Base-by-base conservation (phyloP, 2,797 vertebrate genomes). In the Coendou prehensilis region DNA sequence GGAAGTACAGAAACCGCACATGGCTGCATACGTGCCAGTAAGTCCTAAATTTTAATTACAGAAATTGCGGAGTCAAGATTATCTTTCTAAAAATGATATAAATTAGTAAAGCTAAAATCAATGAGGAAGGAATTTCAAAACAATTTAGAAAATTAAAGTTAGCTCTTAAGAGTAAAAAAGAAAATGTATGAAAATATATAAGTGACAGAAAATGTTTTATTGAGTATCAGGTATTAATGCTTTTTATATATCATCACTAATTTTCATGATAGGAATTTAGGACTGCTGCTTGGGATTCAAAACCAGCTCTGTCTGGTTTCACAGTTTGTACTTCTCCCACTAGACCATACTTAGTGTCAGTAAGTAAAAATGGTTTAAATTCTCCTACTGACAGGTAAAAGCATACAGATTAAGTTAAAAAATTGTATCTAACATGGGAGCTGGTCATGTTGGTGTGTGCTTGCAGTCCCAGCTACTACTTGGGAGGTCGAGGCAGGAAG, bases 71-170 rank as follows among this genome's bases (percentile, higher is more conserved):
- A 82, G 83, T 69, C 78, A 81, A 86, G 28, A 56, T 86, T 54
- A 7, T 61, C 80, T 89, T 89, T 45, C 5, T 22, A 0, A 57
- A 91, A 82, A 80, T 52, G 1, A 13, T 85, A 15, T n/a, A 30
- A 78, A 37, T 76, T 50, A 61, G 20, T 80, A 85, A 33, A 89
- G 84, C 52, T 76, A 69, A 86, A 94, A 61, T 82, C 33, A 67
- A 20, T 75, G 57, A 76, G 63, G 80, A 73, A 87, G 80, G 26
- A 64, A 84, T 93, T 88, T 73, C 33, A 80, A 73, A 93, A 52
- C 33, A 87, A 50, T 67, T 56, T 20, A 84, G 50, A 91, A 95
- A 87, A 81, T 22, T 76, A 78, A 96, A 89, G 56, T 37, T 64
- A 90, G 13, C n/a, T n/a, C 13, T 89, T 76, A 64, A 75, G 50